Base-by-base conservation (phyloP, 2,113 vertebrate genomes). In the Chloroceryle aenea region DNA sequence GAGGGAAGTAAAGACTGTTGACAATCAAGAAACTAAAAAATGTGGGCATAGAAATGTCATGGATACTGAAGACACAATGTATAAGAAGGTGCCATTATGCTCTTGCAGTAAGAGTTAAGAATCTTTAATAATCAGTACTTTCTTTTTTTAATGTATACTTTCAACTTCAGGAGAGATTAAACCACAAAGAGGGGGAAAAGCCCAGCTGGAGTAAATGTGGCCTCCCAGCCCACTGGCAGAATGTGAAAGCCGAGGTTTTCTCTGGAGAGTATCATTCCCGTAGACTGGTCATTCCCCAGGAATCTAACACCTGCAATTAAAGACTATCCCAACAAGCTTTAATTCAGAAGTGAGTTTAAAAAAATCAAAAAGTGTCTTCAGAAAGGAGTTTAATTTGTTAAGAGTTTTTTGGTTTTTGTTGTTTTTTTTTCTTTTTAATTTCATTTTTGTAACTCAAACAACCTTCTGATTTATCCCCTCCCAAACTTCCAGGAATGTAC, bases 71-170 rank as follows among this genome's bases (percentile, higher is more conserved):
- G 64, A 59, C n/a, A 63, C 64, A 87, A 23, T 67, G 15, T 23
- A 45, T 79, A 45, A 86, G 67, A 76, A 75, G 25, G 34, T 87
- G 67, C 64, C 87, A 56, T 94, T 91, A 56, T 12, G 42, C 90
- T 90, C 83, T 87, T 90, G 86, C 53, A 77, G 73, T 90, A 87
- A 88, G 89, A 96, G 97, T 90, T 92, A 80, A 79, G 80, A 58
- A 34, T 42, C 71, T 45, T 45, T 45, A 45, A 45, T 17, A 45
- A 45, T 91, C 77, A 87, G 93, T 94, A 77, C 53, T 93, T 93
- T 92, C 55, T 45, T 86, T 95, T 97, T 92, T 95, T 85, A 52
- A 79, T 89, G 56, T 88, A 23, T 93, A 15, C 59, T 93, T 97
- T 95, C 66, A 96, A 89, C 82, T 92, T 93, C 23, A 77, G 19